phyloP scores from a whole-genome alignment of 2,888 invertebrate genomes.

The Barypeithes pellucidus region DNA sequence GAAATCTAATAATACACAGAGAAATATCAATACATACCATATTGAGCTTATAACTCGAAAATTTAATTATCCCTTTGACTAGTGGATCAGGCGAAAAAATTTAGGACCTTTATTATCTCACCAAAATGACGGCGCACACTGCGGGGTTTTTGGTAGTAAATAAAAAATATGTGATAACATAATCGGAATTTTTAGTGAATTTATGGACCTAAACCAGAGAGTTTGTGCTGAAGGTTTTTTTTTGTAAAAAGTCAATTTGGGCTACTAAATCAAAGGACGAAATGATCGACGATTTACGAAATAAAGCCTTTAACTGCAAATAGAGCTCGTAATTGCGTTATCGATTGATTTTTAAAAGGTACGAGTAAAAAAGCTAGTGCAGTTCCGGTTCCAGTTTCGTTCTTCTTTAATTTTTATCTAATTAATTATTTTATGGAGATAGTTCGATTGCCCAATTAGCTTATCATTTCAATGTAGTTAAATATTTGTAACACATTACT shows the following conservation, averaged over 20 bases:
- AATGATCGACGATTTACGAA: slow-evolving; percentile 1
- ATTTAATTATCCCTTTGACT: background rate
- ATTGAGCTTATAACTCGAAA: slow-evolving; percentile 13
- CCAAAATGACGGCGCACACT: slow-evolving; percentile 10
- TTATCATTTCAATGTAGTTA: too few relatives aligned
- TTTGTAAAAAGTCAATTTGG: slow-evolving; percentile 27
- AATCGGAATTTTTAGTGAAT: slow-evolving; percentile 24
- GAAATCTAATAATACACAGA: too few relatives aligned
- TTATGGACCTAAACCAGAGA: slow-evolving; percentile 18
- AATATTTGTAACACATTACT: too few relatives aligned
- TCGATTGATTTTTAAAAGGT: background rate
- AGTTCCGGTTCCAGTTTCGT: too few relatives aligned
- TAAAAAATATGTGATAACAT: slow-evolving; percentile 29
- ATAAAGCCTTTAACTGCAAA: slow-evolving; percentile 6
- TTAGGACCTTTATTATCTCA: slow-evolving; percentile 27
- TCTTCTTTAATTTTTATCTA: too few relatives aligned
- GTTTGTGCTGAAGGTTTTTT: slow-evolving; percentile 5
- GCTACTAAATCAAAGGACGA: slow-evolving; percentile 7
- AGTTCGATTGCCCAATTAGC: too few relatives aligned
- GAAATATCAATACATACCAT: background rate
- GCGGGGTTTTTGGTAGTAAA: slow-evolving; percentile 16
- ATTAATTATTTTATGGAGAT: too few relatives aligned
- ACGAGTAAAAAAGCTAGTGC: background rate
- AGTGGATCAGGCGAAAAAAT: slow-evolving; percentile 15
- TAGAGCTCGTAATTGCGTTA: background rate